Evolutionary conservation across 2,797 vertebrate species (phyloP).

Genomic region (Euthynnus affinis): DNA sequence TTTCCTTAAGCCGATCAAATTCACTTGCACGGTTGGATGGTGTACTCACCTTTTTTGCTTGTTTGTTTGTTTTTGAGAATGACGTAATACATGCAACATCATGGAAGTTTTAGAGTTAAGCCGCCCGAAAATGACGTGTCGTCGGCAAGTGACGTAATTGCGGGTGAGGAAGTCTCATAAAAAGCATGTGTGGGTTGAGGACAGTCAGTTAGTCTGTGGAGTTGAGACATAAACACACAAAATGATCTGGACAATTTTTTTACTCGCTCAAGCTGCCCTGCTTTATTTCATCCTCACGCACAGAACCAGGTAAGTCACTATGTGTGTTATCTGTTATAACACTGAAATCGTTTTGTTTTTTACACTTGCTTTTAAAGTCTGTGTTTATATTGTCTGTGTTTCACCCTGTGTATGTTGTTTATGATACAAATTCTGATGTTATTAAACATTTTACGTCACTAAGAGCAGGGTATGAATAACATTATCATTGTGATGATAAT

Average conservation of each 20-base stretch:
- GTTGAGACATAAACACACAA: conserved; percentile 16
- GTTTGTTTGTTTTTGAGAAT: no score
- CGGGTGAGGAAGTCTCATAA: conserved; percentile 11
- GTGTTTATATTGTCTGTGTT: not conserved
- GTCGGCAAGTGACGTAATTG: not conserved
- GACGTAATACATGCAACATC: no score
- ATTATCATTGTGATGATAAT: not conserved
- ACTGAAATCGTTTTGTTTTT: no score
- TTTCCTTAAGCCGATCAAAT: no score
- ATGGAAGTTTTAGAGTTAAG: no score
- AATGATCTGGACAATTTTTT: conserved; percentile 81
- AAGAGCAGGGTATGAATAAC: not conserved
- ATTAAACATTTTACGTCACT: not conserved
- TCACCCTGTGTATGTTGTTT: not conserved
- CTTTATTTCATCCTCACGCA: conserved; percentile 75
- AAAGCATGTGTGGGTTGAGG: not conserved
- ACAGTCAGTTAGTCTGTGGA: not conserved
- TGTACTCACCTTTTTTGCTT: no score
- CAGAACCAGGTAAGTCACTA: conserved; percentile 76
- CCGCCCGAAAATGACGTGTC: no score
- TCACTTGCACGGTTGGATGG: no score
- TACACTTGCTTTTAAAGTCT: not conserved
- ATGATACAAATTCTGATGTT: not conserved
- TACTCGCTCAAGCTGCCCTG: conserved; percentile 70
- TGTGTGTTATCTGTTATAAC: not conserved